These are phyloP conservation scores for Cotesia chilonis DNA, from an alignment of 1,140 invertebrate species.

Conservation along the genomic window DNA sequence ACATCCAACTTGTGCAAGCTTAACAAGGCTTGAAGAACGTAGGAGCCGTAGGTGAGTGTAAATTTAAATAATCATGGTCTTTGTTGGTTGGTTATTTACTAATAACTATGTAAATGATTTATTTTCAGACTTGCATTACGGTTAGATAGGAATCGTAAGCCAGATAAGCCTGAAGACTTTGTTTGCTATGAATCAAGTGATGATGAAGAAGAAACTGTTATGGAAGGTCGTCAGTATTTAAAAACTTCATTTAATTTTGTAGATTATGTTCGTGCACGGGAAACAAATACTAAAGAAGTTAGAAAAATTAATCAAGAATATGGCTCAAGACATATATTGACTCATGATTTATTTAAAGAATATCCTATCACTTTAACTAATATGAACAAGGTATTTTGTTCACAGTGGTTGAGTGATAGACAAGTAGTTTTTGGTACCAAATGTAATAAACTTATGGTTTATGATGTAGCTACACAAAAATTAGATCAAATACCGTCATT, in stretches of 20 bases:
- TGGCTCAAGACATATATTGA: conserved; percentile 85
- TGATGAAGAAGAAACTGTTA: conserved; percentile 79
- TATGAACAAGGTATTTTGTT: conserved; percentile 97
- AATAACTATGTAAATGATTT: conserved; percentile 8
- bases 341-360: conserved; percentile 88
- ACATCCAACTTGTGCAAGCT: conserved; percentile 77
- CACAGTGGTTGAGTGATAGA: conserved; percentile 93
- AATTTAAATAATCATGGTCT: background rate
- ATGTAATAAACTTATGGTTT: conserved; percentile 87
- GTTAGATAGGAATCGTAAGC: conserved; percentile 76
- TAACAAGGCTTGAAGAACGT: conserved; percentile 76
- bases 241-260: conserved; percentile 86
- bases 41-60: conserved; percentile 71
- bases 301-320: conserved; percentile 80
- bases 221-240: conserved; percentile 75
- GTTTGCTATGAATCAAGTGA: conserved; percentile 87
- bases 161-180: conserved; percentile 89
- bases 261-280: conserved; percentile 81
- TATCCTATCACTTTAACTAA: conserved; percentile 82
- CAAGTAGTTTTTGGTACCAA: conserved; percentile 96
- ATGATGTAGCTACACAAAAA: conserved; percentile 62
- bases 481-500: conserved; percentile 88
- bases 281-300: conserved; percentile 76
- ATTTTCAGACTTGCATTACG: conserved; percentile 55
- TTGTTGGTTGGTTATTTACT: background rate